phyloP scores from a whole-genome alignment of 2,888 invertebrate species.

The Agrochola macilenta region DNA sequence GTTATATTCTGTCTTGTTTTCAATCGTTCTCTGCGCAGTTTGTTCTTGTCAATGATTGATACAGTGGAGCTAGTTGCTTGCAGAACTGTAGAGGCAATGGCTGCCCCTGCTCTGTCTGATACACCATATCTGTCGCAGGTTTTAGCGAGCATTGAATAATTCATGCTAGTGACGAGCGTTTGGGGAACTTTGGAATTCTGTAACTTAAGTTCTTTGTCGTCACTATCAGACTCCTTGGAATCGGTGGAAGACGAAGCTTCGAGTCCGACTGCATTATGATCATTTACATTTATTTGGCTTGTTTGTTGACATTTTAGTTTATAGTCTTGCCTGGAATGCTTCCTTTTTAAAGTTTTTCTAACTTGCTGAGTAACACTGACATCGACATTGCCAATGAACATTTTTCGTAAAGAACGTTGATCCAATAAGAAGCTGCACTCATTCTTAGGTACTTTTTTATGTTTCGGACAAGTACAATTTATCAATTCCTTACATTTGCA shows the following conservation, averaged over 20 bases:
- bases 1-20: background rate
- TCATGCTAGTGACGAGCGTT: background rate
- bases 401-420: background rate
- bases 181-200: no score
- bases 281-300: no score
- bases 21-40: background rate
- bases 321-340: background rate
- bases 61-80: no score
- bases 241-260: no score
- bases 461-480: background rate
- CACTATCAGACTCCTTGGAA: no score
- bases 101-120: background rate
- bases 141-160: background rate
- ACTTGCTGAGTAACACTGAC: background rate
- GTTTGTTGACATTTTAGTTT: no score
- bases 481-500: background rate
- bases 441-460: background rate
- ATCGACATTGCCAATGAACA: background rate
- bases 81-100: background rate
- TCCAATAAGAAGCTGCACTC: background rate
- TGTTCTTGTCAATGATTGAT: background rate
- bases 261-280: rapidly evolving
- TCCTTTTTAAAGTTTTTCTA: background rate
- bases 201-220: no score
- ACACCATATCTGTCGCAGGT: background rate